Percentiles rank a stretch among this genome's conserved stretches.
phyloP scores from a whole-genome alignment of 2,797 vertebrate genomes.

The Rhodeus uyekii region DNA sequence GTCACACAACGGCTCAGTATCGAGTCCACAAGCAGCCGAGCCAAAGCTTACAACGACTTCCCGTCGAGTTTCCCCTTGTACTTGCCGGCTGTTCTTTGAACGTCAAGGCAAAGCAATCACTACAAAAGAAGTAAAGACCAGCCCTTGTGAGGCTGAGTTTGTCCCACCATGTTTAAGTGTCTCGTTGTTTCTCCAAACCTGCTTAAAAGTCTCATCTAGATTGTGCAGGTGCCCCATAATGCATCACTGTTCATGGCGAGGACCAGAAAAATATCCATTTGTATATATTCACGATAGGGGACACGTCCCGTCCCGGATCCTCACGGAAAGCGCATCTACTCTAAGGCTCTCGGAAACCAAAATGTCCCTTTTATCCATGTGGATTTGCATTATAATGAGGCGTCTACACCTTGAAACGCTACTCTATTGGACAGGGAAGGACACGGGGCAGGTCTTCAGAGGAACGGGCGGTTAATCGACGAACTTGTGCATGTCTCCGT shows the following conservation, averaged over 20 bases:
- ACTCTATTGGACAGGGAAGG: conserved; percentile 64
- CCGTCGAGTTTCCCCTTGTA: background rate
- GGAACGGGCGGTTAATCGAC: conserved; percentile 68
- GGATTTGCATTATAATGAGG: conserved; percentile 50
- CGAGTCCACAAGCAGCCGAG: conserved; percentile 13
- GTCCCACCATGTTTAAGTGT: background rate
- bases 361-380: conserved; percentile 40
- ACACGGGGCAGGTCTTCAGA: conserved; percentile 41
- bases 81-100: conserved; percentile 11
- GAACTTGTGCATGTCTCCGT: conserved; percentile 81
- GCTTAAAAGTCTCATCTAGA: conserved; percentile 1
- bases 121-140: conserved; percentile 7
- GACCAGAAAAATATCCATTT: conserved; percentile 21
- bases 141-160: background rate
- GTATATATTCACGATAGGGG: conserved; percentile 37
- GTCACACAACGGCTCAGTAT: conserved; percentile 10
- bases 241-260: conserved; percentile 17
- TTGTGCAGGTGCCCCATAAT: conserved; percentile 10
- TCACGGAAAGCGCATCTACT: conserved; percentile 5
- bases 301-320: background rate
- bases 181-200: background rate
- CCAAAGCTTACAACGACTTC: conserved; percentile 12
- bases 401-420: conserved; percentile 68
- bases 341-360: conserved; percentile 16
- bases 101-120: background rate